phyloP scores from a whole-genome alignment of 1,140 invertebrate genomes.

The Caerostris darwini region DNA sequence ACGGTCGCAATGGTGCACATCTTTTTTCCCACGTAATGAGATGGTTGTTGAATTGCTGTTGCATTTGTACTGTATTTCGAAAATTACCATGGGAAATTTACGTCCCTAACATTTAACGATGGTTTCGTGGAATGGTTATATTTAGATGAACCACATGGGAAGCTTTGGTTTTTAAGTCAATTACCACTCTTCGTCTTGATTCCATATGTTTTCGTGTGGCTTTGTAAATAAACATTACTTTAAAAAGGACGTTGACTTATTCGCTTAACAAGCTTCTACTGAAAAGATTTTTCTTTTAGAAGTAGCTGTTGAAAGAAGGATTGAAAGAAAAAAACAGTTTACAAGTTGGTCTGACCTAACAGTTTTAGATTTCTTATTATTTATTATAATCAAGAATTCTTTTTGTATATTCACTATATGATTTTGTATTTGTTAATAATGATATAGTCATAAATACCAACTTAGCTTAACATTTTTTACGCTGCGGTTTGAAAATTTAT shows the following conservation, averaged over 20 bases:
- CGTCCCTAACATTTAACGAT: background rate
- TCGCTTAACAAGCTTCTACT: background rate
- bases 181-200: background rate
- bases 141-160: background rate
- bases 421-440: too few relatives aligned
- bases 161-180: background rate
- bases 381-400: too few relatives aligned
- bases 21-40: background rate
- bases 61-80: background rate
- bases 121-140: background rate
- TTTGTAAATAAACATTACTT: background rate
- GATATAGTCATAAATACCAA: too few relatives aligned
- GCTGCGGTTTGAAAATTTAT: too few relatives aligned
- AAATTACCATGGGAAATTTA: constrained; percentile 18
- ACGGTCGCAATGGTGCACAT: background rate
- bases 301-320: too few relatives aligned
- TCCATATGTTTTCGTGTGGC: background rate
- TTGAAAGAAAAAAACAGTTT: too few relatives aligned
- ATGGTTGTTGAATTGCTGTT: background rate
- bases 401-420: too few relatives aligned
- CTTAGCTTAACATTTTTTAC: too few relatives aligned
- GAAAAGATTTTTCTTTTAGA: too few relatives aligned
- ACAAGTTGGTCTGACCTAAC: too few relatives aligned
- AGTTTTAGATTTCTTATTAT: too few relatives aligned
- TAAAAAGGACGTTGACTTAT: background rate